Percentiles rank a stretch among this genome's conserved stretches.
Evolutionary conservation across 2,797 vertebrate species (phyloP).

Genomic region (Geotrypetes seraphini): DNA sequence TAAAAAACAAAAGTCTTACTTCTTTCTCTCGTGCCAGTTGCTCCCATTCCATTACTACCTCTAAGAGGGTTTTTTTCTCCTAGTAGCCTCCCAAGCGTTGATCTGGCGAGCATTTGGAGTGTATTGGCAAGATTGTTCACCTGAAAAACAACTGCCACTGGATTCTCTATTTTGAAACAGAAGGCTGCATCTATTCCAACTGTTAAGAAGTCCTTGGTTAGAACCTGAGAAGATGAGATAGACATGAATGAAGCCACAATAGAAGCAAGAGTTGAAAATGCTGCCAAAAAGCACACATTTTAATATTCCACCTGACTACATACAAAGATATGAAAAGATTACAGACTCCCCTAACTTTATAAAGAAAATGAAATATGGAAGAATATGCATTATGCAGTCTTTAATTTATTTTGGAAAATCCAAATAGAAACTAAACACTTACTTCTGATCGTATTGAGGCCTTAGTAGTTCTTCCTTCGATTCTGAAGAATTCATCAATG

Average conservation of each 20-base stretch:
- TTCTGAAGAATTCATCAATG: conserved; percentile 6
- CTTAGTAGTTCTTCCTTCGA: too few species aligned
- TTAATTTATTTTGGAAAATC: too few species aligned
- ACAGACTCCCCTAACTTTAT: too few species aligned
- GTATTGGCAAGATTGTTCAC: conserved; percentile 37
- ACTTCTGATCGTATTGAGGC: conserved; percentile 18
- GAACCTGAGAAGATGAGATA: conserved; percentile 22
- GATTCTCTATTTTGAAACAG: conserved; percentile 50
- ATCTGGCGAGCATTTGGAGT: conserved; percentile 41
- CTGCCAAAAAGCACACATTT: too few species aligned
- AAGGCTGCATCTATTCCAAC: conserved; percentile 49
- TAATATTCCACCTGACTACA: too few species aligned
- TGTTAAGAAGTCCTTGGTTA: conserved; percentile 46
- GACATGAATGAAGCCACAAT: not conserved
- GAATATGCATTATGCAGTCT: too few species aligned
- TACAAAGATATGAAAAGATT: too few species aligned
- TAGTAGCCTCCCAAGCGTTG: conserved; percentile 38
- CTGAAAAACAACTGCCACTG: conserved; percentile 34
- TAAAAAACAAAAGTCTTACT: too few species aligned
- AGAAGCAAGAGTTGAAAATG: not conserved
- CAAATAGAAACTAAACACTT: too few species aligned
- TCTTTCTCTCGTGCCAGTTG: conserved; percentile 34
- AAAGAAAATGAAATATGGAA: too few species aligned
- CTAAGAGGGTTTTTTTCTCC: conserved; percentile 38
- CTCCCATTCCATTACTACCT: conserved; percentile 34